These are phyloP conservation scores for Eospalax fontanierii DNA, from an alignment of 2,797 vertebrate species.

Conservation along the genomic window DNA sequence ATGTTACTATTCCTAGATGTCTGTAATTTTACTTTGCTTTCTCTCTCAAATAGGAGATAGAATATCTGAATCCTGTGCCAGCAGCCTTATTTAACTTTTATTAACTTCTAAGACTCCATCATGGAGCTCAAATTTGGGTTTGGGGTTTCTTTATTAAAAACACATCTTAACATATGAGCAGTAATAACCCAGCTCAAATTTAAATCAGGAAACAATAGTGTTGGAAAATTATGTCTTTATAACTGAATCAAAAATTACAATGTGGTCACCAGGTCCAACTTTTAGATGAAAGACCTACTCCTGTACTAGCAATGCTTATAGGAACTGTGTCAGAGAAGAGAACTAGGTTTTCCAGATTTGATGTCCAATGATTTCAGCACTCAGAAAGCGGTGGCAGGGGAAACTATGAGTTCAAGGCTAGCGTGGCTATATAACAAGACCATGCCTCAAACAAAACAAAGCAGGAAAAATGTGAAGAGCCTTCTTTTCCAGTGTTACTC, in stretches of 20 bases:
- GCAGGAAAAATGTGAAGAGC: not conserved
- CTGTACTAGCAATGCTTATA: not conserved
- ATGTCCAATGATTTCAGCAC: not conserved
- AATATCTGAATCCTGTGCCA: not conserved
- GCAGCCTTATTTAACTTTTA: conserved; percentile 27
- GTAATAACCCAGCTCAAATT: conserved; percentile 28
- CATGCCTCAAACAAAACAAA: not conserved
- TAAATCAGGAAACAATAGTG: not conserved
- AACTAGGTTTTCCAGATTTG: not conserved
- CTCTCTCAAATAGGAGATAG: not conserved
- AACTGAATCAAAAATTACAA: conserved; percentile 1
- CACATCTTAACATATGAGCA: not conserved
- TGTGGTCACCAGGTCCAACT: not conserved
- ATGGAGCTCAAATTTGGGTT: not conserved
- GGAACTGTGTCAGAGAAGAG: not conserved
- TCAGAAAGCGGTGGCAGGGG: not conserved
- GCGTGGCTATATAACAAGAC: not conserved
- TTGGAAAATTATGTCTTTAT: conserved; percentile 4
- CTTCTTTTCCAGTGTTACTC: not conserved
- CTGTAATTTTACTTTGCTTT: conserved; percentile 37
- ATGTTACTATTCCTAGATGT: not conserved
- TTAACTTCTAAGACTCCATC: conserved; percentile 33
- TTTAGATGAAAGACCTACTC: conserved; percentile 6
- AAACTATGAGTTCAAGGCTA: not conserved
- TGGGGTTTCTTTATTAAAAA: conserved; percentile 14